Percentiles rank a stretch among this genome's conserved stretches.
These are phyloP conservation scores for Myanophis thanlyinensis DNA, from an alignment of 2,113 vertebrate genomes.

Conservation along the genomic window DNA sequence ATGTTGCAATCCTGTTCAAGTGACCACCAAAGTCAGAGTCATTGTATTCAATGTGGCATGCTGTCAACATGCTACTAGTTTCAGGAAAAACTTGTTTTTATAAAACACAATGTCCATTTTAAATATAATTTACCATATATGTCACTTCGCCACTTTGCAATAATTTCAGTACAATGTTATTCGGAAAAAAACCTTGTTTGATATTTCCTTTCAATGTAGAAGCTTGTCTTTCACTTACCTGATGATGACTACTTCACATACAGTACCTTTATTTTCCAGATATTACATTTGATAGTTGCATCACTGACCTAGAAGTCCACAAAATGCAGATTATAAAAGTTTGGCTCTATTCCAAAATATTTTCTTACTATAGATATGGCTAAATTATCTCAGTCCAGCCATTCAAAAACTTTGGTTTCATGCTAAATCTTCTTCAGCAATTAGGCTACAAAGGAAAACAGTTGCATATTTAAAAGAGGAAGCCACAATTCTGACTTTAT, in stretches of 20 bases:
- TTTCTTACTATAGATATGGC: not conserved
- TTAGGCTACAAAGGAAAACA: not conserved
- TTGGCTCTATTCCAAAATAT: not conserved
- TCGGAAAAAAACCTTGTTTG: not conserved
- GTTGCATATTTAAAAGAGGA: not conserved
- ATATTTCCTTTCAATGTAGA: not conserved
- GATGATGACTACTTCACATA: not conserved
- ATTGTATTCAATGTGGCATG: not conserved
- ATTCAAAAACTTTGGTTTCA: not conserved
- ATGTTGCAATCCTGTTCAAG: not conserved
- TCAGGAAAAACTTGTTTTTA: not conserved
- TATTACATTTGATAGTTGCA: not conserved
- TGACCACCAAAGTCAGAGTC: no score
- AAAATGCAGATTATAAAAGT: not conserved
- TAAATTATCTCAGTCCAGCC: not conserved
- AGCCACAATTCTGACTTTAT: not conserved
- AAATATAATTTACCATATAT: not conserved
- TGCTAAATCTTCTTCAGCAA: not conserved
- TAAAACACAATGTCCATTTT: not conserved
- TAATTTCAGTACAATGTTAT: not conserved
- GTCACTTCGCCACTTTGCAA: no score
- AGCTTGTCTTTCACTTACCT: conserved; percentile 37
- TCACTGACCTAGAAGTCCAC: not conserved
- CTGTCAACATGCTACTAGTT: not conserved
- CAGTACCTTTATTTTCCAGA: not conserved